Conservation (phyloP, 2,797 vertebrate species). For the Anisognathus igniventris region DNA sequence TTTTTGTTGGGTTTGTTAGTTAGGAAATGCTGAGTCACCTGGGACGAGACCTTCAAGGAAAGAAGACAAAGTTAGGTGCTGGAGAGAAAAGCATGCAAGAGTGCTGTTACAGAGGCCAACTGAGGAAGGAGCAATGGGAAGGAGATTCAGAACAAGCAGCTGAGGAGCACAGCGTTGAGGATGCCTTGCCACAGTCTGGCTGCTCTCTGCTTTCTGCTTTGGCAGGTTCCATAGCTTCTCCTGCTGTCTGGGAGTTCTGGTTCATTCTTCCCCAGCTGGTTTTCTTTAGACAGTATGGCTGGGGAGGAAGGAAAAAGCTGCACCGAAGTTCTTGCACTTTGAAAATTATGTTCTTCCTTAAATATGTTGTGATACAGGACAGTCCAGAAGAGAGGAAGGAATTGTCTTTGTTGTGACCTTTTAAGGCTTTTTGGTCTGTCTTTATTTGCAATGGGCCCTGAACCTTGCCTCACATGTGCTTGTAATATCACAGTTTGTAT, state of each 20-base stretch:
- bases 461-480: neutral
- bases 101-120: rapidly evolving
- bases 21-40: neutral
- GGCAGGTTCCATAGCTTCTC: neutral
- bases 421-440: neutral
- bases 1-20: neutral
- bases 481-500: neutral
- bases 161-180: neutral
- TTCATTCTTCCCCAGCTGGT: neutral
- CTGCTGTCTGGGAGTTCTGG: neutral
- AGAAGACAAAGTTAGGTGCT: neutral
- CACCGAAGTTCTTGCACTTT: neutral
- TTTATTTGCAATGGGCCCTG: neutral
- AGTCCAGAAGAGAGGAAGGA: neutral
- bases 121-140: neutral
- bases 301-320: neutral
- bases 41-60: neutral
- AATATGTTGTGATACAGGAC: neutral
- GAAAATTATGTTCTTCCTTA: neutral
- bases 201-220: neutral
- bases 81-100: neutral
- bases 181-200: neutral
- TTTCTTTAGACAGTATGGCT: neutral
- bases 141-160: neutral
- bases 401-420: neutral